phyloP scores from a whole-genome alignment of 2,888 invertebrate species.

The Apodemia mormo region DNA sequence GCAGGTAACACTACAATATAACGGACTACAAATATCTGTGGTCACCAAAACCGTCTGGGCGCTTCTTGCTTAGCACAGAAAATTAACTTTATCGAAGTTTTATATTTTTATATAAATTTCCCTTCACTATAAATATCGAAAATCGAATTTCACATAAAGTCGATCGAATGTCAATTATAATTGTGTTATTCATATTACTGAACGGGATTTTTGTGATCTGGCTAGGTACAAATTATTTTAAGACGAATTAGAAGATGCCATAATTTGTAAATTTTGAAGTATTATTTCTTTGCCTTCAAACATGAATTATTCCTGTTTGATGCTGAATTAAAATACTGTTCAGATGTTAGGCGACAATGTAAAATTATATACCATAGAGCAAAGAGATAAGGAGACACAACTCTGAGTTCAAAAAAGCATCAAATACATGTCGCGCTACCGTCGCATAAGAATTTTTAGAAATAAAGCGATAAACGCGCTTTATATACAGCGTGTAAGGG shows the following conservation, averaged over 20 bases:
- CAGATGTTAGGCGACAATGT: too few relatives aligned
- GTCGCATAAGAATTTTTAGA: too few relatives aligned
- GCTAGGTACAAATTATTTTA: slow-evolving; percentile 10
- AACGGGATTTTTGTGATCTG: not conserved
- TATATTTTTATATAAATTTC: slow-evolving; percentile 47
- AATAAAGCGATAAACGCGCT: too few relatives aligned
- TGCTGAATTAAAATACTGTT: not conserved
- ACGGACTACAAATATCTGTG: slow-evolving; percentile 67
- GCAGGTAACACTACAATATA: slow-evolving; percentile 77
- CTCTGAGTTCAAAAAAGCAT: too few relatives aligned
- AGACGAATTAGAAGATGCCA: slow-evolving; percentile 6
- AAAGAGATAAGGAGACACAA: too few relatives aligned
- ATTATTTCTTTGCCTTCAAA: not conserved
- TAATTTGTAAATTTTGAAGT: not conserved
- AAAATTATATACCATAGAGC: too few relatives aligned
- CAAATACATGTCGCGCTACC: too few relatives aligned
- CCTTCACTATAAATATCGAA: slow-evolving; percentile 1
- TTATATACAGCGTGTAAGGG: too few relatives aligned
- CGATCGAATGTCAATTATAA: slow-evolving; percentile 12
- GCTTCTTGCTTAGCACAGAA: slow-evolving; percentile 55
- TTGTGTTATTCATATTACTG: not conserved
- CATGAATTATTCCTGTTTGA: not conserved
- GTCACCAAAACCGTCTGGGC: slow-evolving; percentile 71
- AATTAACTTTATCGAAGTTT: slow-evolving; percentile 40
- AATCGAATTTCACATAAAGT: not conserved